These are phyloP conservation scores for Apamea sordens DNA, from an alignment of 2,888 invertebrate species.

Conservation along the genomic window DNA sequence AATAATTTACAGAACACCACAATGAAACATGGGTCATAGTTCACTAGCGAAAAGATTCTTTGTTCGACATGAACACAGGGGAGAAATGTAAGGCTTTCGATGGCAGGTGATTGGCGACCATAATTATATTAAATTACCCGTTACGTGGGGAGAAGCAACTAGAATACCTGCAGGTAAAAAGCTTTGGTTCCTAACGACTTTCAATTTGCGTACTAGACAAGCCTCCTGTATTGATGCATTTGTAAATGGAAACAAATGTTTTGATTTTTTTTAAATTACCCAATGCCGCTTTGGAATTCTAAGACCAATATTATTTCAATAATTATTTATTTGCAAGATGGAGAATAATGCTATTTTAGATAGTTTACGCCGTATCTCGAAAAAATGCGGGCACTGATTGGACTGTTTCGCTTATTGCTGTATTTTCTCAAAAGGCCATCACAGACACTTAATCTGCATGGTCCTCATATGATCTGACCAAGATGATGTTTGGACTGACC, in stretches of 20 bases:
- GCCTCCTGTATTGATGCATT: neutral
- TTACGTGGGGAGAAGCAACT: neutral
- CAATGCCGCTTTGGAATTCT: neutral
- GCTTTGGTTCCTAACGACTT: neutral
- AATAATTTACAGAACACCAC: constrained; percentile 5
- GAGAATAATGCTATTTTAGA: neutral
- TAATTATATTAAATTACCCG: neutral
- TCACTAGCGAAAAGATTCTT: constrained; percentile 19
- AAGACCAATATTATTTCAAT: neutral
- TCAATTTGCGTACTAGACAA: neutral
- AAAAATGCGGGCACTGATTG: neutral
- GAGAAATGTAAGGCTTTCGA: constrained; percentile 1
- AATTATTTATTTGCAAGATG: neutral
- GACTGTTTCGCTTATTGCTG: neutral
- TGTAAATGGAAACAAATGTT: neutral
- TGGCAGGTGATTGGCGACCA: neutral
- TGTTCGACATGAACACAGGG: constrained; percentile 21
- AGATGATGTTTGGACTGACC: neutral
- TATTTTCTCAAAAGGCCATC: neutral
- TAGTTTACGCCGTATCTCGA: neutral
- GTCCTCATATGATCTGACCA: neutral
- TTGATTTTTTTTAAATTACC: neutral
- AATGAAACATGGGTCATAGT: constrained; percentile 1
- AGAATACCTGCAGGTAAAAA: constrained; percentile 20
- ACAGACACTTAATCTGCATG: neutral